These are phyloP conservation scores for Azemiops feae DNA, from an alignment of 2,113 vertebrate species.

Conservation along the genomic window DNA sequence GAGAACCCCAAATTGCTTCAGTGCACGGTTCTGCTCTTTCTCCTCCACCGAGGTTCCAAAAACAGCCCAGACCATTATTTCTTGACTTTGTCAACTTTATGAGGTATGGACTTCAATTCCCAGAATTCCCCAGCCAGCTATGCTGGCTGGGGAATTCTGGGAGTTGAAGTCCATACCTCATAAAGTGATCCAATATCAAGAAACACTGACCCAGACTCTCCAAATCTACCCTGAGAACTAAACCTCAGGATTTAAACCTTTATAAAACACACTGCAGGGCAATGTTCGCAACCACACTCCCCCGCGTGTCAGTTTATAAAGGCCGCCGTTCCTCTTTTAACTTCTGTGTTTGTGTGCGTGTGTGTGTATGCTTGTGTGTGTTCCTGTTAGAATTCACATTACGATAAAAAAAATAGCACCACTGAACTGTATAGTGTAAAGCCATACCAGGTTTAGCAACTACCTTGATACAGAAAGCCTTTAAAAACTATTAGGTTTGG, in stretches of 20 bases:
- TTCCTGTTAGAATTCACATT: slow-evolving; percentile 91
- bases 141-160: not conserved
- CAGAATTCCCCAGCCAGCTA: not conserved
- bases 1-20: slow-evolving; percentile 79
- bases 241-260: slow-evolving; percentile 66
- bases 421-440: slow-evolving; percentile 81
- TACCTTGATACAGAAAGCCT: slow-evolving; percentile 79
- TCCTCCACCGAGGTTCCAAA: slow-evolving; percentile 73
- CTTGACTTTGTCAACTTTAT: not conserved
- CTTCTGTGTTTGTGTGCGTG: not conserved
- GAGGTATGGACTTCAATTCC: not conserved
- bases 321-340: slow-evolving; percentile 55
- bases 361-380: slow-evolving; percentile 2
- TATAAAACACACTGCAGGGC: slow-evolving; percentile 66
- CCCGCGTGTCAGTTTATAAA: slow-evolving; percentile 12
- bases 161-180: not conserved
- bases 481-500: slow-evolving; percentile 59
- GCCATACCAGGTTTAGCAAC: slow-evolving; percentile 76
- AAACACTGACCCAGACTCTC: slow-evolving; percentile 56
- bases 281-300: not conserved
- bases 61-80: slow-evolving; percentile 50
- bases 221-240: slow-evolving; percentile 80
- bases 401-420: slow-evolving; percentile 89
- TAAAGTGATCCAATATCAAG: not conserved
- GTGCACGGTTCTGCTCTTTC: slow-evolving; percentile 83